phyloP scores from a whole-genome alignment of 2,113 vertebrate genomes.

The Pomatostomus ruficeps region DNA sequence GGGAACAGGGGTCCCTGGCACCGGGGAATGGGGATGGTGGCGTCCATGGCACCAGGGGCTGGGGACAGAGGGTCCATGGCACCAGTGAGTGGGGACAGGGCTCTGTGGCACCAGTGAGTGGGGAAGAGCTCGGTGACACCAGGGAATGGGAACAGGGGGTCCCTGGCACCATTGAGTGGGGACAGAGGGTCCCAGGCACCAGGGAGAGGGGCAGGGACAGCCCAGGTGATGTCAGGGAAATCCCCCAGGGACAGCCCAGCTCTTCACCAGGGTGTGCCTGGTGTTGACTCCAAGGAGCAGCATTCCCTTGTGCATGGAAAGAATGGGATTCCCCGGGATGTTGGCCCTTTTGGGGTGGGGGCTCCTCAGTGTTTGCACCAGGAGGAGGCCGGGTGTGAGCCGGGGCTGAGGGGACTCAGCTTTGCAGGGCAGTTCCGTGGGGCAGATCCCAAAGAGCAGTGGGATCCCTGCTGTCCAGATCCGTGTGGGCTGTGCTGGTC shows the following conservation, averaged over 20 bases:
- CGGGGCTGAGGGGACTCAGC: neutral
- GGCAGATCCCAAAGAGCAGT: neutral
- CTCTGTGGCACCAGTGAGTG: neutral
- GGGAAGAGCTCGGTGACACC: neutral
- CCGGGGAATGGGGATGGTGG: conserved; percentile 83
- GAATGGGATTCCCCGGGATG: neutral
- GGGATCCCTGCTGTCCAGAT: neutral
- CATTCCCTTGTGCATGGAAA: neutral
- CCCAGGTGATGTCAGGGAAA: neutral
- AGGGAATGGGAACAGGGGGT: neutral
- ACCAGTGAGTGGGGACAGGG: conserved; percentile 66
- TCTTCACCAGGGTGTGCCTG: neutral
- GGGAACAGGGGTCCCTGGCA: conserved; percentile 60
- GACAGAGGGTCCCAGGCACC: rapidly evolving
- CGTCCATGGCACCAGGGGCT: too few species aligned
- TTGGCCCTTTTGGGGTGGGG: too few species aligned
- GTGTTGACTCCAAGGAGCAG: rapidly evolving
- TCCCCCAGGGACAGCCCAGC: neutral
- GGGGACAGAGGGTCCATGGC: neutral
- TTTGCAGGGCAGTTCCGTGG: neutral
- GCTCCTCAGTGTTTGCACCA: neutral
- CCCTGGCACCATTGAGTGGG: rapidly evolving
- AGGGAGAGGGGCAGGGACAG: neutral
- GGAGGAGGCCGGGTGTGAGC: neutral
- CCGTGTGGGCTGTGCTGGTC: neutral